Conservation (phyloP, 92 coral and sea anemone species). For the Porites cylindrica region DNA sequence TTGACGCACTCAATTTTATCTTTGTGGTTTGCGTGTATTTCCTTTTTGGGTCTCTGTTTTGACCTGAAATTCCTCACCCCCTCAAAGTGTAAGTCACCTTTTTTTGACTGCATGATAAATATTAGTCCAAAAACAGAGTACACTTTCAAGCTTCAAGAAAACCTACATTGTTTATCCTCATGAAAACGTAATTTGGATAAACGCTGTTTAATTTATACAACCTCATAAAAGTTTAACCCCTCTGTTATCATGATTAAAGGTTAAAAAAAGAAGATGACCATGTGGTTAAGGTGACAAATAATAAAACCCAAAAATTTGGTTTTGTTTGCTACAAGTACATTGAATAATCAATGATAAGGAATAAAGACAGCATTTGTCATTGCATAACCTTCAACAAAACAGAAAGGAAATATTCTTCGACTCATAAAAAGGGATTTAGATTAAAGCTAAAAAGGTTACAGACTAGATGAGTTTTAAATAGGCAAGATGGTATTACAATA, state of each 20-base stretch:
- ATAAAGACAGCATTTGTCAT: background rate
- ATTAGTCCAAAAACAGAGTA: background rate
- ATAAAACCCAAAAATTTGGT: conserved; percentile 6
- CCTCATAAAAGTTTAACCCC: conserved; percentile 48
- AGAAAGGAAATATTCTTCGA: background rate
- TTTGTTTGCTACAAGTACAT: background rate
- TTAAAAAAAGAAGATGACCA: conserved; percentile 25
- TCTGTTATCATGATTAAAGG: conserved; percentile 14
- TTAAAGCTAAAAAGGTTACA: conserved; percentile 4
- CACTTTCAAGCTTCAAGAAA: background rate
- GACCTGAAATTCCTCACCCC: background rate
- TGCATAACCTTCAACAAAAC: background rate
- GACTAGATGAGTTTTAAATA: background rate
- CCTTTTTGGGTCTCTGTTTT: background rate
- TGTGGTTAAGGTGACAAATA: conserved; percentile 36
- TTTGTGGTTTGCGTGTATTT: background rate
- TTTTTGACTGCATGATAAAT: no score
- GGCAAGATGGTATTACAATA: background rate
- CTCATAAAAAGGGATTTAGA: background rate
- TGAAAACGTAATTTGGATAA: background rate
- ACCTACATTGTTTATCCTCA: background rate
- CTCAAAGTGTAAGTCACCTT: background rate
- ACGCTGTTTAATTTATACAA: background rate
- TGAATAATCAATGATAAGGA: conserved; percentile 19
- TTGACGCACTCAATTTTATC: conserved; percentile 25